A percentile compares a stretch with the other conserved stretches of the same genome.
Evolutionary conservation across 2,113 vertebrate species (phyloP).

Genomic region (Glareola pratincola): DNA sequence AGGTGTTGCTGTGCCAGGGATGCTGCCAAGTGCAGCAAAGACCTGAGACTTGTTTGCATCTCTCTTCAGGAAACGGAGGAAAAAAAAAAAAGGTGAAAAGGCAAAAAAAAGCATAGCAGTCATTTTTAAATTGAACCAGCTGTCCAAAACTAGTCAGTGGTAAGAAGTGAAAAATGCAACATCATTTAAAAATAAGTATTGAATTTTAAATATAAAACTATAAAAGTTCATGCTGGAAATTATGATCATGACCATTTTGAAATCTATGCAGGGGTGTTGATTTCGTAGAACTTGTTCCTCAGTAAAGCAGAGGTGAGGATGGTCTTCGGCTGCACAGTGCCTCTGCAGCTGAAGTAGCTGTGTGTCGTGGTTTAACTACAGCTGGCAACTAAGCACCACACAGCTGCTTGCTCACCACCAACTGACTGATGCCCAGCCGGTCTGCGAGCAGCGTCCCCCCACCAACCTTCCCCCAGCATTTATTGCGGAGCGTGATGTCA

Average conservation of each 20-base stretch:
- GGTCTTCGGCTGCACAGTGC: accelerated
- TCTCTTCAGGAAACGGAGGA: background rate
- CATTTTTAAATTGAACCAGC: background rate
- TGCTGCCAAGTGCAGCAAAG: background rate
- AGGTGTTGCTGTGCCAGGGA: background rate
- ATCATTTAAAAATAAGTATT: background rate
- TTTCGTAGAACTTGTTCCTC: background rate
- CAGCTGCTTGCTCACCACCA: background rate
- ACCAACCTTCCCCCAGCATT: background rate
- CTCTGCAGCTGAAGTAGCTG: background rate
- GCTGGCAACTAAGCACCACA: background rate
- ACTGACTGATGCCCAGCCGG: background rate
- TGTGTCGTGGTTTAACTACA: background rate
- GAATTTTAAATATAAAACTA: background rate
- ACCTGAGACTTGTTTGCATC: background rate
- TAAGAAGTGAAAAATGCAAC: background rate
- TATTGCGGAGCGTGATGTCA: background rate
- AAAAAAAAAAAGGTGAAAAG: background rate
- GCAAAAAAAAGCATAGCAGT: background rate
- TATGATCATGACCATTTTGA: background rate
- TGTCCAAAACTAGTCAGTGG: background rate
- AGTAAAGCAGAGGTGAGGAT: background rate
- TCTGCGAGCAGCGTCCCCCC: background rate
- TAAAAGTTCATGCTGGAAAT: background rate
- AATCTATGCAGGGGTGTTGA: background rate